Evolutionary conservation across 2,888 invertebrate genomes (phyloP).

Genomic region (Caenorhabditis drosophilae): DNA sequence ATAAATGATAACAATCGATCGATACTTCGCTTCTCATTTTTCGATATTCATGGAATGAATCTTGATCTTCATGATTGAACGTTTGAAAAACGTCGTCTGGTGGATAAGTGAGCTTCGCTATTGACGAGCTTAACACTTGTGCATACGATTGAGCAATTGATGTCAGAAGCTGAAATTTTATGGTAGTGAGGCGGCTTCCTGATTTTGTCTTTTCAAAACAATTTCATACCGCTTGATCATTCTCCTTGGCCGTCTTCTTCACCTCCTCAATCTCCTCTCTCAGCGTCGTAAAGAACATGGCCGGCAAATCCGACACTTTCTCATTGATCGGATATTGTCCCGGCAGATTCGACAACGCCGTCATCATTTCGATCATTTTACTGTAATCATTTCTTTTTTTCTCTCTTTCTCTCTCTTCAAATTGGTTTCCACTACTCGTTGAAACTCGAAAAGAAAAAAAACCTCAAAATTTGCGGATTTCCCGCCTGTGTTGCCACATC

Average conservation of each 20-base stretch:
- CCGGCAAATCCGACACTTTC: slow-evolving; percentile 53
- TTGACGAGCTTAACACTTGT: slow-evolving; percentile 20
- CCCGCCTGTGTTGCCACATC: slow-evolving; percentile 20
- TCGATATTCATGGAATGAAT: slow-evolving; percentile 42
- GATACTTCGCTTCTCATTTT: slow-evolving; percentile 36
- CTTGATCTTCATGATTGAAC: slow-evolving; percentile 39
- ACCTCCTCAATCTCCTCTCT: slow-evolving; percentile 29
- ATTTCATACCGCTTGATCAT: background rate
- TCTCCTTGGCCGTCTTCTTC: slow-evolving; percentile 12
- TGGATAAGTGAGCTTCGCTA: slow-evolving; percentile 41
- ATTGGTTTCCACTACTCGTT: too few species aligned
- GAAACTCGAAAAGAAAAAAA: background rate
- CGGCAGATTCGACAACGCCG: slow-evolving; percentile 25
- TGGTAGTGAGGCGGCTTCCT: too few species aligned
- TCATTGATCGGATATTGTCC: slow-evolving; percentile 44
- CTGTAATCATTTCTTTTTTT: too few species aligned
- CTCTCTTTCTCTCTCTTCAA: too few species aligned
- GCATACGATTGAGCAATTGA: slow-evolving; percentile 25
- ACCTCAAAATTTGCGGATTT: slow-evolving; percentile 9
- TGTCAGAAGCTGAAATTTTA: background rate
- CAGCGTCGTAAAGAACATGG: slow-evolving; percentile 48
- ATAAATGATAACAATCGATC: slow-evolving; percentile 37
- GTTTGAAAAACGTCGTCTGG: slow-evolving; percentile 1
- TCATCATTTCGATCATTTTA: slow-evolving; percentile 14
- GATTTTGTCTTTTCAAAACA: too few species aligned